Percentiles rank a stretch among this genome's conserved stretches.
Evolutionary conservation across 2,888 invertebrate species (phyloP).

Genomic region (Ctenicera cuprea): DNA sequence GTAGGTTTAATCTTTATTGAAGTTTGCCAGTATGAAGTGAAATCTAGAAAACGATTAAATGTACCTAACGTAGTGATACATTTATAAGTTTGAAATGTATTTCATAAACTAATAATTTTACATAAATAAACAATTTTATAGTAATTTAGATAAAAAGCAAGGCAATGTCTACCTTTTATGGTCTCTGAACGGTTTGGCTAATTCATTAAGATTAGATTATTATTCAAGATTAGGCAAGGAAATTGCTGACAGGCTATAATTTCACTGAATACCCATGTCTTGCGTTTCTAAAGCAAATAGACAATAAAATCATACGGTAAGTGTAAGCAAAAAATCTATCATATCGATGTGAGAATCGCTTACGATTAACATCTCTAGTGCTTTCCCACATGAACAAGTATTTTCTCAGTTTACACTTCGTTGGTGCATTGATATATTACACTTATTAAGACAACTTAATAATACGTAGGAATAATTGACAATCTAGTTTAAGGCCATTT

Average conservation of each 20-base stretch:
- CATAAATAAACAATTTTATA: too few species aligned
- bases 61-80: too few species aligned
- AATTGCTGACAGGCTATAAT: too few species aligned
- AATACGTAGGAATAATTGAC: constrained; percentile 26
- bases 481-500: constrained; percentile 33
- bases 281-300: too few species aligned
- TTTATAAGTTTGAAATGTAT: too few species aligned
- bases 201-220: too few species aligned
- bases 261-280: too few species aligned
- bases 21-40: not conserved
- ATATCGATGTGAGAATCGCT: constrained; percentile 9
- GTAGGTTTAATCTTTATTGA: not conserved
- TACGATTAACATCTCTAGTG: constrained; percentile 21
- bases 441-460: constrained; percentile 19
- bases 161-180: too few species aligned
- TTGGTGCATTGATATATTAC: constrained; percentile 15
- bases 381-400: constrained; percentile 29
- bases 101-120: too few species aligned
- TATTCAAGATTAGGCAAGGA: too few species aligned
- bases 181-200: too few species aligned
- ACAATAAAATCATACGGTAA: not conserved
- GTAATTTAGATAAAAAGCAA: too few species aligned
- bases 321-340: constrained; percentile 2
- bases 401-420: constrained; percentile 16
- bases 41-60: not conserved